Evolutionary conservation across 2,888 invertebrate species (phyloP), one percentile per base, ranked within the genome.

Genomic region (Bhutanitis thaidina): DNA sequence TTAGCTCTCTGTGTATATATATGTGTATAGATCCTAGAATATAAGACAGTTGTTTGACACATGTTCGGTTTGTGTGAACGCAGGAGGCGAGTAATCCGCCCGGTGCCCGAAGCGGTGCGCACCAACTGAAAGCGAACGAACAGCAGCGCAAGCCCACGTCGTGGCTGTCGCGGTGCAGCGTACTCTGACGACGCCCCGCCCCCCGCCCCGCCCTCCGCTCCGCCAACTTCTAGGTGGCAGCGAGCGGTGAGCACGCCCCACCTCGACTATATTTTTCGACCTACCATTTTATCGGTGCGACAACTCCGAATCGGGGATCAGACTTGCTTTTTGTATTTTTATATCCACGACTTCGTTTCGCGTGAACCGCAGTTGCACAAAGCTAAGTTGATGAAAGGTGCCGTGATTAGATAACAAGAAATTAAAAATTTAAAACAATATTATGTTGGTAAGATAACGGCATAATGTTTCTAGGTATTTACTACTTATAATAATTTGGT

Each of bases 11-110:
- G n/a, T n/a, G n/a, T n/a, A n/a, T n/a, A n/a, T n/a, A n/a, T n/a
- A n/a, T n/a, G n/a, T n/a, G n/a, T n/a, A n/a, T n/a, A n/a, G n/a
- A n/a, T n/a, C n/a, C 7, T 8, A 20, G 20, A 3, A 7, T 8
- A 5, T 27, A 27, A 27, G 8, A 27, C 27, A 27, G 8, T 39
- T 5, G 10, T 13, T 12, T 30, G 3, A 30, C 29, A 36, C 15
- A 9, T 36, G 5, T 30, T 15, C 12, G 14, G 9, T 14, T 27
- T 14, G 9, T 40, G n/a, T n/a, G n/a, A 5, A 3, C 32, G 30
- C 74, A 97, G 96, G 96, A 97, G 91, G 96, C 96, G 71, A 96
- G 95, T 74, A 96, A 96, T 90, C 96, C 96, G 64, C 94, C 94
- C 47, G 67, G 67, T 38, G 95, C 74, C 32, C 69, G 96, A 80